Evolutionary conservation across 2,113 vertebrate genomes (phyloP), one percentile per base, ranked within the genome.

Genomic region (Acrocephalus kingi): DNA sequence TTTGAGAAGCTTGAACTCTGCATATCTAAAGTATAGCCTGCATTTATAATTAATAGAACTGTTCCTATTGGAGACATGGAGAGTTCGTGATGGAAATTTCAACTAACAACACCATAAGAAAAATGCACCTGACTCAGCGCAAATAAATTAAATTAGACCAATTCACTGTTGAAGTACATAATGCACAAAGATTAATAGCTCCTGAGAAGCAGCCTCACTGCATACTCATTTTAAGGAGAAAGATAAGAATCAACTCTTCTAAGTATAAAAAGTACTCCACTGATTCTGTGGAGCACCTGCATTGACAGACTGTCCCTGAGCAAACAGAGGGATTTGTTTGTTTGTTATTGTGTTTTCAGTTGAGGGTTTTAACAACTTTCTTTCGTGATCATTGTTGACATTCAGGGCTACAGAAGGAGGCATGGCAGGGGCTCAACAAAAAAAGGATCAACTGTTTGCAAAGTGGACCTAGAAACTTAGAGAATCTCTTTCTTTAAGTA

Each of bases 11-110:
- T 94, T 74, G 41, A 90, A 77, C n/a, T 79, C 46, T 61, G 58
- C 37, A 84, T 48, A 91, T 59, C 27, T 86, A 23, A 79, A 78
- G 3, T 12, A 23, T 23, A 77, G n/a, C 10, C 10, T 67, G 30
- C 46, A 94, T 80, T 69, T 83, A 58, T 77, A 95, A 93, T 69
- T 87, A 92, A 89, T 62, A 77, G 41, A 93, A 61, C 6, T 39
- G 24, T 35, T 95, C 28, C 49, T 84, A 27, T 23, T 61, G 28
- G 45, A 87, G 63, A 79, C 56, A n/a, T 41, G 45, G 43, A 81
- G 46, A 69, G 41, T 22, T 84, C 1, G 1, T 72, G 76, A 58
- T 31, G 6, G 54, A 41, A 66, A 28, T 72, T 92, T 95, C 67
- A 94, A 87, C 49, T 90, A 82, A 71, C 28, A 68, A 3, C 11